Conservation (phyloP, 2,888 invertebrate species). For the Eupithecia dodoneata region DNA sequence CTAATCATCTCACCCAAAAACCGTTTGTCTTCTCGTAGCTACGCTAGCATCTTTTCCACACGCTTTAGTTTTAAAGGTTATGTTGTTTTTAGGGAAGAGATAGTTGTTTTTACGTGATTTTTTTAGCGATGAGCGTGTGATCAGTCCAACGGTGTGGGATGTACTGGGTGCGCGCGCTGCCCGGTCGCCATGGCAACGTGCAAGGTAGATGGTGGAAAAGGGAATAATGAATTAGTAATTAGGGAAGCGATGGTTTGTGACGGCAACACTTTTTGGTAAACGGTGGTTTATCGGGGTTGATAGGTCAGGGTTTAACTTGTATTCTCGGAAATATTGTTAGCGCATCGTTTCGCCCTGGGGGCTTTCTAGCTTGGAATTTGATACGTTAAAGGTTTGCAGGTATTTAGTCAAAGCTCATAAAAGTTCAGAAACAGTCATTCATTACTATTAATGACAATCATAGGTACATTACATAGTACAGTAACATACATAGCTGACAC, state of each 20-base stretch:
- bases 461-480: too few relatives aligned
- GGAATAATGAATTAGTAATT: conserved; percentile 28
- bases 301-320: not conserved
- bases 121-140: conserved; percentile 60
- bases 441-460: too few relatives aligned
- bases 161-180: conserved; percentile 80
- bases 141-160: conserved; percentile 54
- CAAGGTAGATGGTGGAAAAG: conserved; percentile 27
- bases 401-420: not conserved
- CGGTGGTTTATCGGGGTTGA: not conserved
- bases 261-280: conserved; percentile 12
- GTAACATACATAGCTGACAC: too few relatives aligned
- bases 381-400: not conserved
- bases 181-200: conserved; percentile 66
- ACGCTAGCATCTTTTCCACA: not conserved
- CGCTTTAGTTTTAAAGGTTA: conserved; percentile 5
- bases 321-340: not conserved
- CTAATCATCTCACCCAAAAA: not conserved
- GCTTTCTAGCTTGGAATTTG: not conserved
- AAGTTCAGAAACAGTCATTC: too few relatives aligned
- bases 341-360: not conserved
- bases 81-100: conserved; percentile 9
- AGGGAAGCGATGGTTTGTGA: conserved; percentile 11
- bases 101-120: conserved; percentile 44
- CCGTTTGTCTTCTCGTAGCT: not conserved